Evolutionary conservation across 2,888 invertebrate species (phyloP), one percentile per base, ranked within the genome.

Genomic region (Chrysomela aeneicollis): DNA sequence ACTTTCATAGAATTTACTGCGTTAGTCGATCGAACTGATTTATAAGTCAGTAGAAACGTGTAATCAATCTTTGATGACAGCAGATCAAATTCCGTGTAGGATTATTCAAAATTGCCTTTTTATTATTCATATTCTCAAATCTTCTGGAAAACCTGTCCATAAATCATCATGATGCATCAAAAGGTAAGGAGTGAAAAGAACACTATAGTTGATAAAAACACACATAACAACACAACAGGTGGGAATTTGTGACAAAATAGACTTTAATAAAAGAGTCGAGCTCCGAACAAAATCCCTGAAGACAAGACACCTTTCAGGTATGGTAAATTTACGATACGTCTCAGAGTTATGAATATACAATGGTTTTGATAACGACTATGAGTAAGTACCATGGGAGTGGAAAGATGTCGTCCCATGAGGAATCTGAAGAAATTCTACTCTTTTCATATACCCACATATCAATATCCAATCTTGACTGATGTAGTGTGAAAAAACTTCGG

Each of bases 191-290:
- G 73, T 75, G 70, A 18, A 57, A 57, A 42, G 42, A 55, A 55
- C 19, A 55, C 55, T 55, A 37, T 26, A 35, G 57, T 57, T 57
- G 57, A 57, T 57, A 73, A 69, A 71, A 57, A 66, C 69, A 66
- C 67, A 71, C 71, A 71, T 72, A 67, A 67, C 68, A 65, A 62
- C 74, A 71, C 74, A 73, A 75, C 75, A 75, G 74, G 75, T 75
- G 75, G 74, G 72, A 68, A 71, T 68, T 69, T 69, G 71, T 73
- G 68, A 72, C 71, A 66, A 70, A 68, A 71, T 64, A 57, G 55
- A 54, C 55, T 26, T 46, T 22, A 55, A 46, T 57, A 57, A 57
- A 57, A 57, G 57, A 46, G 59, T 53, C 59, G 46, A 50, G 63
- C 19, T 52, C 61, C 61, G 47, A 59, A 66, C 42, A 68, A 60